Evolutionary conservation across 2,113 vertebrate genomes (phyloP).

Genomic region (Nycticorax nycticorax): DNA sequence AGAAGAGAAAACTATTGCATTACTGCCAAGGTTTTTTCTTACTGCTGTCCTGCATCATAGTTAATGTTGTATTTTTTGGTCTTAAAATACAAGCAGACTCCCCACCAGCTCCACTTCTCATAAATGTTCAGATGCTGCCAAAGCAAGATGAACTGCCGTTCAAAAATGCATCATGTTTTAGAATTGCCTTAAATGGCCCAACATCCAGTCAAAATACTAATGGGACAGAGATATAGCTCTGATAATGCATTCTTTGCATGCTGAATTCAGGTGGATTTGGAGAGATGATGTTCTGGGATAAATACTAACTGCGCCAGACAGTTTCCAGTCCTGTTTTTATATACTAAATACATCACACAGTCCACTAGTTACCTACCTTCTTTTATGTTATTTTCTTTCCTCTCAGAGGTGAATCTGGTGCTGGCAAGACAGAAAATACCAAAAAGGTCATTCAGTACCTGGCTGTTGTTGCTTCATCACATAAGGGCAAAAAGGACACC

Average conservation of each 20-base stretch:
- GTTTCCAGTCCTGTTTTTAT: background rate
- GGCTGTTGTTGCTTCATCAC: slow-evolving; percentile 92
- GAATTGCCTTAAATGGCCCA: slow-evolving; percentile 37
- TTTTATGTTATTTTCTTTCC: slow-evolving; percentile 1
- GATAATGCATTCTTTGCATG: background rate
- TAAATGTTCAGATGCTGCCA: slow-evolving; percentile 16
- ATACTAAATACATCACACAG: background rate
- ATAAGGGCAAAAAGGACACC: slow-evolving; percentile 94
- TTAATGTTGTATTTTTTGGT: background rate
- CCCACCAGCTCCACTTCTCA: background rate
- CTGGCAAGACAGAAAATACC: slow-evolving; percentile 95
- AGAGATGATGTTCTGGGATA: background rate
- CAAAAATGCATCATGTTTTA: slow-evolving; percentile 17
- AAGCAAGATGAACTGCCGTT: background rate
- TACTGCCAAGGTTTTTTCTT: background rate
- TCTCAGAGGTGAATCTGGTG: slow-evolving; percentile 91
- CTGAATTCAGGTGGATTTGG: background rate
- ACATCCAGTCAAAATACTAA: background rate
- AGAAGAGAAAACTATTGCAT: background rate
- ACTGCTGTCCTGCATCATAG: background rate
- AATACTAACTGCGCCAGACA: background rate
- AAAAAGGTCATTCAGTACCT: slow-evolving; percentile 98
- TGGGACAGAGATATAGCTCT: background rate
- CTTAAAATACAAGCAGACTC: background rate
- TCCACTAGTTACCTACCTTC: background rate